Evolutionary conservation across 2,797 vertebrate genomes (phyloP).

Genomic region (Merluccius polli): DNA sequence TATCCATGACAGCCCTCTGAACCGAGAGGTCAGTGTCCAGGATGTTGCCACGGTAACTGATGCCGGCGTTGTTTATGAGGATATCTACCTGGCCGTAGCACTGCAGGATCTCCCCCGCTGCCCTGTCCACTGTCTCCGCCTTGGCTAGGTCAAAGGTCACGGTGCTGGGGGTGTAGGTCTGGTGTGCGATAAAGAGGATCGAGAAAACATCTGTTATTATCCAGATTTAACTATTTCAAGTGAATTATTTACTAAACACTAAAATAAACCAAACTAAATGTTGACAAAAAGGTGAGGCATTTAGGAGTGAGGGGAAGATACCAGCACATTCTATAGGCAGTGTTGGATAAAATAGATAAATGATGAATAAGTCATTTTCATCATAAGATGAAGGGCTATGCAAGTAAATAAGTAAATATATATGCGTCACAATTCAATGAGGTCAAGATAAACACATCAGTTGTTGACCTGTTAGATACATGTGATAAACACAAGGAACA

Average conservation of each 20-base stretch:
- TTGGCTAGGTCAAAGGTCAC: constrained; percentile 87
- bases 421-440: no score
- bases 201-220: not conserved
- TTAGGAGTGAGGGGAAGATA: no score
- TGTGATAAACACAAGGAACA: no score
- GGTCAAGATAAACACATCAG: no score
- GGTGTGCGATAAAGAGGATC: not conserved
- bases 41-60: constrained; percentile 90
- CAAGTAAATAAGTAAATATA: no score
- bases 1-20: constrained; percentile 92
- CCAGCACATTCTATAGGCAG: no score
- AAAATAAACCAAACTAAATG: not conserved
- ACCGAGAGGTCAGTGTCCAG: constrained; percentile 81
- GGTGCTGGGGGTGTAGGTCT: constrained; percentile 69
- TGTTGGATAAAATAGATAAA: no score
- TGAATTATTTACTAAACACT: not conserved
- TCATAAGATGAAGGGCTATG: no score
- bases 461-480: no score
- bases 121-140: constrained; percentile 60
- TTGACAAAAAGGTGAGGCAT: no score
- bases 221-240: not conserved
- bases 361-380: no score
- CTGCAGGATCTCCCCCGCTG: constrained; percentile 83
- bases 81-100: constrained; percentile 83
- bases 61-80: constrained; percentile 92